Base-by-base conservation (phyloP, 2,888 invertebrate species). In the Anagyrus pseudococci region DNA sequence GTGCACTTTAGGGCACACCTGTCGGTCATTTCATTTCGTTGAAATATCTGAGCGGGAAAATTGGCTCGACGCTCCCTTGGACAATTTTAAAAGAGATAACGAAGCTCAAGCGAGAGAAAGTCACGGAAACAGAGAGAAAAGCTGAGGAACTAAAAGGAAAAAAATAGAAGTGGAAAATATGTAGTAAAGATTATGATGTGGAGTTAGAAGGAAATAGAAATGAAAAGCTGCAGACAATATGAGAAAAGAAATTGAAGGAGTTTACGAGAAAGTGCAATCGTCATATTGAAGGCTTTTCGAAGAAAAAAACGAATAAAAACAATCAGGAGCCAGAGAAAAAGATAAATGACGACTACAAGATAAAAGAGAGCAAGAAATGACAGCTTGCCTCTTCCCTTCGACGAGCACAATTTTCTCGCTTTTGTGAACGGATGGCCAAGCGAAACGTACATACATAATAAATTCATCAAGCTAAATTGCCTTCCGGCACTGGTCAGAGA, bases 391-490 rank as follows among this genome's bases (percentile, higher is more conserved):
- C 29, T 26, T 33, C 15, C 40, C 53, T 37, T 23, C 29, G 50
- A 41, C 29, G 29, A 13, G 37, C 43, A 26, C 25, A 58, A 58
- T 63, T 56, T 58, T 61, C 54, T 40, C 53, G 58, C 55, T 64
- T 67, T 68, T 62, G 62, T 65, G 56, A 62, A 66, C 60, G 63
- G 67, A 57, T 67, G 63, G 63, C 49, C 59, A 43, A 26, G 47
- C 29, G 49, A 29, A 55, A 50, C 41, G n/a, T 50, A 23, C 63
- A 70, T 50, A 23, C 61, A 70, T 69, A 66, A 69, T 69, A 64
- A 67, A 68, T 70, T 69, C 65, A 70, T 67, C 65, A 62, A 37
- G 40, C 66, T 69, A 72, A 75, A 77, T 77, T 77, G 76, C 72
- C 71, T 70, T 67, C 67, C 66, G 69, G 70, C 69, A 29, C 33